phyloP scores from a whole-genome alignment of 2,888 invertebrate genomes.

The Escarpia spicata region DNA sequence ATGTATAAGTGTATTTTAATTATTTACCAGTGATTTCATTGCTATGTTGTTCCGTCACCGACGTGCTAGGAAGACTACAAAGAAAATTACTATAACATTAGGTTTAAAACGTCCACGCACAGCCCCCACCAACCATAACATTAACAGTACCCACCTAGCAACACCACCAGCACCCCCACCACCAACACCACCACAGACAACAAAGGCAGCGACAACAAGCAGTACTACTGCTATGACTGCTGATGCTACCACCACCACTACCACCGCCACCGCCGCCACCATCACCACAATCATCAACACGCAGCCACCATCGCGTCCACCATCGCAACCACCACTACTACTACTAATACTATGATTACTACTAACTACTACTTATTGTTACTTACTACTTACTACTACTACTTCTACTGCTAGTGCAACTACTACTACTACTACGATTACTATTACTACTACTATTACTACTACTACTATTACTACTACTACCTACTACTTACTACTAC shows the following conservation, averaged over 20 bases:
- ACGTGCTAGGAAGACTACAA: not conserved
- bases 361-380: not conserved
- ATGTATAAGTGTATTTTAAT: not conserved
- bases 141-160: not conserved
- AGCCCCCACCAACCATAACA: not conserved
- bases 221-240: not conserved
- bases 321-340: conserved; percentile 17
- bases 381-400: not conserved
- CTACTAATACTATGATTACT: not conserved
- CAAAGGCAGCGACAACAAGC: not conserved
- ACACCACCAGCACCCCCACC: not conserved
- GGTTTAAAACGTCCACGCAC: not conserved
- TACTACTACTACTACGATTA: too few species aligned
- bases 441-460: too few species aligned
- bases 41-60: not conserved
- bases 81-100: not conserved
- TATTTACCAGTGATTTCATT: not conserved
- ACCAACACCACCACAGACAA: not conserved
- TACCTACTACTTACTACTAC: too few species aligned
- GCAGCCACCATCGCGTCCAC: not conserved
- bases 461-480: too few species aligned
- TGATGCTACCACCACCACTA: conserved; percentile 14
- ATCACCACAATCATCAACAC: conserved; percentile 19
- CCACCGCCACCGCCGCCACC: not conserved
- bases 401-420: not conserved